Percentiles rank a stretch among this genome's conserved stretches.
Conservation (phyloP, 2,888 invertebrate genomes). For the Synanthedon andrenaeformis region DNA sequence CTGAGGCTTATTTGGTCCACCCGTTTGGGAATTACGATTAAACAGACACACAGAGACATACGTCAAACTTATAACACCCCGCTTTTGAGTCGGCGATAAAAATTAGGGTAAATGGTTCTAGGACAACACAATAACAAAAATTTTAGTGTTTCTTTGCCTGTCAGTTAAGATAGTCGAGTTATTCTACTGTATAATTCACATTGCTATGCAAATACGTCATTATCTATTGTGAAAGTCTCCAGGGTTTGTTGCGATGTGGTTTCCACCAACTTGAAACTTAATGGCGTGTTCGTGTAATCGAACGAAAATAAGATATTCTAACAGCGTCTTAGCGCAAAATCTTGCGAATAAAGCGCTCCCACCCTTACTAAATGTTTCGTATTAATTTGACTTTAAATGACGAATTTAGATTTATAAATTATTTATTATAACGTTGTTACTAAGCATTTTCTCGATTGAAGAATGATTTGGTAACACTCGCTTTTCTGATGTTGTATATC, state of each 20-base stretch:
- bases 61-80: too few species aligned
- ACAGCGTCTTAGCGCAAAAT: background rate
- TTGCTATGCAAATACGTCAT: background rate
- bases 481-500: constrained; percentile 1
- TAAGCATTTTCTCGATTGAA: constrained; percentile 1
- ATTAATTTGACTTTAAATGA: constrained; percentile 6
- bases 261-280: background rate
- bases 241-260: background rate
- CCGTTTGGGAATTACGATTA: too few species aligned
- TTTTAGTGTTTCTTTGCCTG: background rate
- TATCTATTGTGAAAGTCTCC: background rate
- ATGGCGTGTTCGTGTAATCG: constrained; percentile 1
- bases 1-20: too few species aligned
- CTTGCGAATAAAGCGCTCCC: background rate
- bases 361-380: constrained; percentile 3
- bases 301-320: constrained; percentile 4
- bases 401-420: constrained; percentile 6
- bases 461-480: background rate
- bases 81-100: too few species aligned
- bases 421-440: constrained; percentile 5
- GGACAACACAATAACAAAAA: too few species aligned
- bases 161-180: background rate
- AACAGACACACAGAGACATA: too few species aligned
- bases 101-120: too few species aligned
- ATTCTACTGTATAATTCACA: background rate